These are phyloP conservation scores for Sitobion miscanthi DNA, from an alignment of 1,140 invertebrate species.

Conservation along the genomic window DNA sequence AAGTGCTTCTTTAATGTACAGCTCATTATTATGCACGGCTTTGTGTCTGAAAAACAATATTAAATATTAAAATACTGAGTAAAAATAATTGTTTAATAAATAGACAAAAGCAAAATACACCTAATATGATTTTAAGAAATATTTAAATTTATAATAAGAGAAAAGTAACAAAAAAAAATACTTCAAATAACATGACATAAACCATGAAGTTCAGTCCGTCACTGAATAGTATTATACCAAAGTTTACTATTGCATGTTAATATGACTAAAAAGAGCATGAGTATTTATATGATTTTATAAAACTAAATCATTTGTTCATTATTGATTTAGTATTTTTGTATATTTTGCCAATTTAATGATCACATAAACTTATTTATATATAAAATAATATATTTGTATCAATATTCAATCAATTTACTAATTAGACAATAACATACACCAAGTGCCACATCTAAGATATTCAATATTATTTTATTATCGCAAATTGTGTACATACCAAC, in stretches of 20 bases:
- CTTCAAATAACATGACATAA: neutral
- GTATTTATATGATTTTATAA: neutral
- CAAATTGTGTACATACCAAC: constrained; percentile 67
- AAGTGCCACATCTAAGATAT: constrained; percentile 66
- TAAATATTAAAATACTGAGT: neutral
- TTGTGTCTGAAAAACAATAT: constrained; percentile 71
- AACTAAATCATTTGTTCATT: neutral
- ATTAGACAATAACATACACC: constrained; percentile 68
- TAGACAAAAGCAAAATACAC: too few species aligned
- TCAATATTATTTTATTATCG: constrained; percentile 63
- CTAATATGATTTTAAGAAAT: neutral
- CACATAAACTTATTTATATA: neutral
- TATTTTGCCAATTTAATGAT: neutral
- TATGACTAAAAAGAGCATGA: neutral
- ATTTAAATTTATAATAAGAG: neutral
- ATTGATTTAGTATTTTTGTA: neutral
- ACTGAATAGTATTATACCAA: neutral
- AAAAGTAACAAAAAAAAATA: neutral
- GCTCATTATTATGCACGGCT: constrained; percentile 76
- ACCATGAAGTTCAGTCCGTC: neutral
- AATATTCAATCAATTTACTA: constrained; percentile 63
- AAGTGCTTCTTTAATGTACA: constrained; percentile 71
- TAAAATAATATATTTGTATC: neutral
- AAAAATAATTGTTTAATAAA: neutral
- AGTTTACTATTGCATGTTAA: neutral